Evolutionary conservation across 1,140 invertebrate species (phyloP), one percentile per base, ranked within the genome.

Genomic region (Scaptomyza pallida): DNA sequence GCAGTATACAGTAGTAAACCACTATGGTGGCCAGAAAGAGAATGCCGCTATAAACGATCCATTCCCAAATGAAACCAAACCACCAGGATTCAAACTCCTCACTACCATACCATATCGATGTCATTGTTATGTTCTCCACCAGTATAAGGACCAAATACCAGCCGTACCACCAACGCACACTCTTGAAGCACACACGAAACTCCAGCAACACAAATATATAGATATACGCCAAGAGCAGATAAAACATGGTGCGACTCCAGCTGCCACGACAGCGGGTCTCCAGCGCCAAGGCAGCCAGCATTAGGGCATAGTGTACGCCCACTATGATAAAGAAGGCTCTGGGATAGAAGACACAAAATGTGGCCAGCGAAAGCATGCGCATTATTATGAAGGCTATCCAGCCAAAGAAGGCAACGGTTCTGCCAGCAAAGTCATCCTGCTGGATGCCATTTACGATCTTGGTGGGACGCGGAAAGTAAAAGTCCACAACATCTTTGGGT

Each of bases 181-280:
- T 93, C 55, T 93, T 94, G 73, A 96, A 96, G 91, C 94, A 94
- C 43, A 95, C 93, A 73, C 95, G 95, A 71, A 95, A 95, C 78
- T 96, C 95, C 70, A 96, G 94, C 19, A 95, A 91, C 80, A 94
- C 94, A 80, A 95, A 94, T 26, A 95, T 92, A 73, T 95, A 96
- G 50, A 96, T 92, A 59, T 95, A 93, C 23, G 94, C 95, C 0
- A 96, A 92, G 90, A 92, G 95, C 59, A 93, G 92, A 91, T 92
- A 95, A 90, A 93, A 95, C 0, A 89, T 40, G 33, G 89, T 92
- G 69, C 92, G 90, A 54, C 88, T 92, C 54, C 92, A 89, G 10
- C 92, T 93, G 4, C 92, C 92, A 6, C 93, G 93, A 67, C 93
- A 93, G 16, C 93, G 93, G 0, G 93, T 92, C 37, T 93, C 92